These are phyloP conservation scores for Medauroidea extradentata DNA, from an alignment of 1,140 invertebrate genomes.

Conservation along the genomic window DNA sequence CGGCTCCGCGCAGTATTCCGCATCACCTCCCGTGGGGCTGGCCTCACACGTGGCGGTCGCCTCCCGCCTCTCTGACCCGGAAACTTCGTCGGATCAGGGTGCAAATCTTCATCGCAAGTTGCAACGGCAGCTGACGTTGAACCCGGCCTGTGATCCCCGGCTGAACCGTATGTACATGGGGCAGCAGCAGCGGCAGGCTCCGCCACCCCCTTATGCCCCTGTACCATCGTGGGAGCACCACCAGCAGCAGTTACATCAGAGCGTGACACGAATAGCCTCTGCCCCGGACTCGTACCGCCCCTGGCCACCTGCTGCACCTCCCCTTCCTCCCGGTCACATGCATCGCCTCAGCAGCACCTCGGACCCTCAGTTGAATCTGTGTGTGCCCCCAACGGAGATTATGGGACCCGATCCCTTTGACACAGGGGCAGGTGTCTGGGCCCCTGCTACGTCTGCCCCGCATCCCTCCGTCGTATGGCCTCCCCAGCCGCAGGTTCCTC, in stretches of 20 bases:
- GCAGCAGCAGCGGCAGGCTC: slow-evolving; percentile 32
- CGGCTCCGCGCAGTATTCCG: not conserved
- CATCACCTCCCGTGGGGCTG: not conserved
- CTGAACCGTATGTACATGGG: slow-evolving; percentile 45
- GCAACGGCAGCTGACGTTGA: slow-evolving; percentile 73
- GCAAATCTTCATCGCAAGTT: slow-evolving; percentile 73
- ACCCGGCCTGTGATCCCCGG: slow-evolving; percentile 70
- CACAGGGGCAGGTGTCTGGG: slow-evolving; percentile 1
- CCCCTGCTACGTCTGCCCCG: slow-evolving; percentile 8
- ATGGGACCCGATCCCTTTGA: slow-evolving; percentile 14
- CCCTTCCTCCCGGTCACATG: slow-evolving; percentile 22
- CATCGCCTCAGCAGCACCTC: slow-evolving; percentile 53
- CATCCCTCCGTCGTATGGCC: slow-evolving; percentile 16
- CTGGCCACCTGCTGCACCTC: slow-evolving; percentile 41
- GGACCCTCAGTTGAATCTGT: slow-evolving; percentile 60
- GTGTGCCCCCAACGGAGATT: slow-evolving; percentile 19
- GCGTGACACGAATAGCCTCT: slow-evolving; percentile 70
- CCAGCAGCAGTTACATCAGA: slow-evolving; percentile 43
- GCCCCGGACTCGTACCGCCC: slow-evolving; percentile 63
- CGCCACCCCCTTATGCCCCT: slow-evolving; percentile 9
- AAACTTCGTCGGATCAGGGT: slow-evolving; percentile 26
- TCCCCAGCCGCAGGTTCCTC: slow-evolving; percentile 32
- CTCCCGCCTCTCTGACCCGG: slow-evolving; percentile 44
- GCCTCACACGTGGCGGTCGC: slow-evolving; percentile 41
- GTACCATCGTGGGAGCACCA: slow-evolving; percentile 37